phyloP scores from a whole-genome alignment of 2,888 invertebrate genomes.

The Sarcophaga caerulescens region DNA sequence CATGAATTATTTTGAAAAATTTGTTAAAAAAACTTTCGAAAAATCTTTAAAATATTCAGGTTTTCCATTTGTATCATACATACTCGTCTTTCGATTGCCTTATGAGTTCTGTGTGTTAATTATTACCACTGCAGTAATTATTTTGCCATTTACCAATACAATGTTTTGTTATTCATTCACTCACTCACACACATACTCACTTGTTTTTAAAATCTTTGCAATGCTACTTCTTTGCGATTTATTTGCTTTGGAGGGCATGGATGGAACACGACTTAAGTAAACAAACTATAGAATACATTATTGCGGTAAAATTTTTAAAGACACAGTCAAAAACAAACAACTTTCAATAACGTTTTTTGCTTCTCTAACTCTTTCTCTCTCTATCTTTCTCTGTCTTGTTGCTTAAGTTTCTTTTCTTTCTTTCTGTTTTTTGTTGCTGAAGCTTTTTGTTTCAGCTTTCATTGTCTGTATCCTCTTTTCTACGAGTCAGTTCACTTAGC shows the following conservation, averaged over 20 bases:
- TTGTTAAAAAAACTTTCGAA: not conserved
- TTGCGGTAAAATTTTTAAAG: slow-evolving; percentile 48
- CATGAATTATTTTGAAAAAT: not conserved
- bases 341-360: slow-evolving; percentile 2
- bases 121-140: slow-evolving; percentile 67
- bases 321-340: slow-evolving; percentile 15
- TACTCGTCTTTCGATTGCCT: slow-evolving; percentile 26
- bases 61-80: not conserved
- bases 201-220: not conserved
- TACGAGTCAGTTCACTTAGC: slow-evolving; percentile 3
- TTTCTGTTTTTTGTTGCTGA: not conserved
- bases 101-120: slow-evolving; percentile 52
- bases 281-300: slow-evolving; percentile 35
- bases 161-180: slow-evolving; percentile 7
- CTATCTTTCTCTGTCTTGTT: not conserved
- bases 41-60: not conserved
- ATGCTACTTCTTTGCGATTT: slow-evolving; percentile 10
- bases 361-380: not conserved
- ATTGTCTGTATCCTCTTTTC: slow-evolving; percentile 28
- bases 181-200: too few relatives aligned
- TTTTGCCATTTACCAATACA: slow-evolving; percentile 58
- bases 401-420: slow-evolving; percentile 4
- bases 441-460: slow-evolving; percentile 9
- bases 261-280: slow-evolving; percentile 17
- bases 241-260: slow-evolving; percentile 3